These are phyloP conservation scores for Microctenopoma stevenorrisi DNA, from an alignment of 2,797 vertebrate genomes.

Conservation along the genomic window DNA sequence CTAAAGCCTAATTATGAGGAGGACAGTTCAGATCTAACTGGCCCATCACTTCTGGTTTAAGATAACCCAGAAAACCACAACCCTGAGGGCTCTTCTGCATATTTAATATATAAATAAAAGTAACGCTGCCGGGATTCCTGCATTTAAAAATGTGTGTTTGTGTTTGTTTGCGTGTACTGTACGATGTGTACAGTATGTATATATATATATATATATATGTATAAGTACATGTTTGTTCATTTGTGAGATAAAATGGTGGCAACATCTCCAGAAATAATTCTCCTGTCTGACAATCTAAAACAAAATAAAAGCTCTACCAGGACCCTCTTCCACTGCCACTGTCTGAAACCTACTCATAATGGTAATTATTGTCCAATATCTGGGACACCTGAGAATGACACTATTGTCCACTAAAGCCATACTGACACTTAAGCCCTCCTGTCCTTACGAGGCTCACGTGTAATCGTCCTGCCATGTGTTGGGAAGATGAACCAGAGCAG, in stretches of 20 bases:
- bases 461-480: slow-evolving; percentile 49
- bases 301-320: slow-evolving; percentile 13
- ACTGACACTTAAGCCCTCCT: slow-evolving; percentile 36
- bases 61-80: neutral
- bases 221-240: neutral
- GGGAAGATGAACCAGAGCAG: slow-evolving; percentile 44
- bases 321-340: slow-evolving; percentile 29
- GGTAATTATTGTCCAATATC: slow-evolving; percentile 52
- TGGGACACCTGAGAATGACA: slow-evolving; percentile 54
- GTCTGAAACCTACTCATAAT: slow-evolving; percentile 49
- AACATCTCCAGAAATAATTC: slow-evolving; percentile 53
- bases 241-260: slow-evolving; percentile 25
- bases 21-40: neutral
- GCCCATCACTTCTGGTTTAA: neutral
- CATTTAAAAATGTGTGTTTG: no score
- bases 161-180: no score
- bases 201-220: no score
- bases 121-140: no score
- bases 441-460: slow-evolving; percentile 33
- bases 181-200: no score
- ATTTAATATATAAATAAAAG: neutral
- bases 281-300: slow-evolving; percentile 30
- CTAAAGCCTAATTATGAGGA: neutral
- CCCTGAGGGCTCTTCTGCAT: neutral
- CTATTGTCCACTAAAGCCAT: slow-evolving; percentile 51